Base-by-base conservation (phyloP, 2,888 invertebrate species). In the Cheilosia impressa region DNA sequence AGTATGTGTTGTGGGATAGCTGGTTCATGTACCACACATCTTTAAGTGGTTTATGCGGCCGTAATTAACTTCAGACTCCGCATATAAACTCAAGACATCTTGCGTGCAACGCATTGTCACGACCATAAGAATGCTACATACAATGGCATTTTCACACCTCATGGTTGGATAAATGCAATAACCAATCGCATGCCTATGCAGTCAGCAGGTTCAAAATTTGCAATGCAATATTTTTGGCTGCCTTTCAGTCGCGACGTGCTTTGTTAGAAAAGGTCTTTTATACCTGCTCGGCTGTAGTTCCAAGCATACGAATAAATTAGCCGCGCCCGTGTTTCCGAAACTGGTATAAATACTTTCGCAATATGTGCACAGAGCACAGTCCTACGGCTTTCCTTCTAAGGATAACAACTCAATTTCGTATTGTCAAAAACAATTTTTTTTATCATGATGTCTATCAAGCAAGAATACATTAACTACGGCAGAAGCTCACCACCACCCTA, bases 271-370 rank as follows among this genome's bases (percentile, higher is more conserved):
- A 65, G 13, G 15, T 47, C 13, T 52, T 38, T 10, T 47, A 4
- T 77, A 78, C 77, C 77, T 78, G 77, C 1, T 60, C 10, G 7
- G 24, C 10, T 38, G 3, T n/a, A n/a, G n/a, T n/a, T n/a, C n/a
- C 13, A 38, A 38, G 13, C 38, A 10, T 43, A 60, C 5, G 15
- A 52, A 60, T 19, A 60, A 2, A 15, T 15, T 4, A 41, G 19
- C n/a, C 38, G 7, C 10, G 15, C 13, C 7, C 5, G 17, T 24
- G 6, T 22, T 58, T 58, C 41, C 13, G 52, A 79, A 73, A 63
- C 47, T 63, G 10, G 84, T 84, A 84, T 84, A 84, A 84, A 84
- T 84, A 79, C 68, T 84, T 84, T 79, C 75, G 84, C 75, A 80
- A 84, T 65, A 10, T 45, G 24, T 13, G 24, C 31, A 34, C 2